Conservation (phyloP, 1,140 invertebrate genomes). For the Berghia stephanieae region DNA sequence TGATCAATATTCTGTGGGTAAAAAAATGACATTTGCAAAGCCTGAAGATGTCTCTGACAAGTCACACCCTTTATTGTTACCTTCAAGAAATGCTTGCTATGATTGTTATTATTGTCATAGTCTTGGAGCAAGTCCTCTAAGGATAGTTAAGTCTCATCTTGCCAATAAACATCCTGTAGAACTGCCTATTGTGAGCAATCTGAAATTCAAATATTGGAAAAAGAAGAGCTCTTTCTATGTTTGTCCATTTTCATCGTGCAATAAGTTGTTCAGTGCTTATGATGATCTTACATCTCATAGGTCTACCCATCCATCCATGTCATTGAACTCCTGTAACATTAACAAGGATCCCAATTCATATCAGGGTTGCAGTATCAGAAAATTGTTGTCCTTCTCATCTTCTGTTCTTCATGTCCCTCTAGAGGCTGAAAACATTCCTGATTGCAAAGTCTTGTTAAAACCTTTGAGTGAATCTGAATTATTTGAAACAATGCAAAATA, state of each 20-base stretch:
- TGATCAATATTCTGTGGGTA: not conserved
- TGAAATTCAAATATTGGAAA: constrained; percentile 19
- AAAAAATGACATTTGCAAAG: not conserved
- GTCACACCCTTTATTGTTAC: not conserved
- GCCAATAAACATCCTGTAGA: not conserved
- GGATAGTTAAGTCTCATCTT: constrained; percentile 23
- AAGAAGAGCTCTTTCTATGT: constrained; percentile 9
- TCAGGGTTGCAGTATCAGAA: no score
- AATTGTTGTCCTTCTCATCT: no score
- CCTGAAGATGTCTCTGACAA: not conserved
- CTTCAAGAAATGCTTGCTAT: not conserved
- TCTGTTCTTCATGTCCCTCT: no score
- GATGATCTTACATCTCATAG: not conserved
- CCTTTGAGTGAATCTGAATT: no score
- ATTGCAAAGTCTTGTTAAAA: no score
- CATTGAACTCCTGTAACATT: no score
- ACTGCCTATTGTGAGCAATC: constrained; percentile 19
- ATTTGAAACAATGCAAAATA: no score
- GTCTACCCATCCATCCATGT: no score
- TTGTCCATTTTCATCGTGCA: constrained; percentile 5
- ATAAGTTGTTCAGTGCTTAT: not conserved
- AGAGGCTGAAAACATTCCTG: no score
- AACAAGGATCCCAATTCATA: no score
- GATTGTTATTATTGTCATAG: constrained; percentile 19
- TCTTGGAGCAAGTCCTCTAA: not conserved